Evolutionary conservation across 2,888 invertebrate genomes (phyloP).

Genomic region (Ochlodes sylvanus): DNA sequence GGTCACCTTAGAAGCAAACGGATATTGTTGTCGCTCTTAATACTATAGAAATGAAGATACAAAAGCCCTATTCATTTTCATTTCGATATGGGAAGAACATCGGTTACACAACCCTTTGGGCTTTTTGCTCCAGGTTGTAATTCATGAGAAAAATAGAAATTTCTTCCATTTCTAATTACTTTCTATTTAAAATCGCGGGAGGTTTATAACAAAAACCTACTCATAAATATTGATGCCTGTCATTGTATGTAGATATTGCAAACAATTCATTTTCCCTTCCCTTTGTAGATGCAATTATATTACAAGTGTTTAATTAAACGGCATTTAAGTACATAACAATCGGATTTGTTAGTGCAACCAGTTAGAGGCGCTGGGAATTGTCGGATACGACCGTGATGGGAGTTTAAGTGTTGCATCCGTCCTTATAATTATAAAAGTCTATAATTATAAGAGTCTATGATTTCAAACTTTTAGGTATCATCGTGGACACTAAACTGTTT

Average conservation of each 20-base stretch:
- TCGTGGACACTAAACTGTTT: no score
- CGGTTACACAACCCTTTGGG: no score
- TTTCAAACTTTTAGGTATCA: no score
- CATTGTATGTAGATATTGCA: slow-evolving; percentile 34
- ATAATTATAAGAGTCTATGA: no score
- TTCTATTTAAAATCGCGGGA: slow-evolving; percentile 20
- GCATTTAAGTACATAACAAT: slow-evolving; percentile 33
- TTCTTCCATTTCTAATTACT: slow-evolving; percentile 2
- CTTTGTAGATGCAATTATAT: slow-evolving; percentile 13
- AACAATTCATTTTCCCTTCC: slow-evolving; percentile 20
- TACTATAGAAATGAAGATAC: no score
- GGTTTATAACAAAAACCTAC: slow-evolving; percentile 8
- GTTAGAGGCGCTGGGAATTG: not conserved
- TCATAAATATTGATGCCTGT: slow-evolving; percentile 28
- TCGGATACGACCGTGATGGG: not conserved
- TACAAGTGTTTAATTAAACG: slow-evolving; percentile 36
- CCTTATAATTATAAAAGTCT: no score
- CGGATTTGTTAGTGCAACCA: slow-evolving; percentile 15
- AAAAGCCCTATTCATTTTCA: no score
- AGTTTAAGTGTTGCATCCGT: not conserved
- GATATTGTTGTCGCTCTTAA: no score
- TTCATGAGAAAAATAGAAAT: not conserved
- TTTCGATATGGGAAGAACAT: no score
- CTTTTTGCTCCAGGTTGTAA: not conserved
- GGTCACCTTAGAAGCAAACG: no score